phyloP scores from a whole-genome alignment of 2,888 invertebrate genomes.

The Tenthredo scrophulariae region DNA sequence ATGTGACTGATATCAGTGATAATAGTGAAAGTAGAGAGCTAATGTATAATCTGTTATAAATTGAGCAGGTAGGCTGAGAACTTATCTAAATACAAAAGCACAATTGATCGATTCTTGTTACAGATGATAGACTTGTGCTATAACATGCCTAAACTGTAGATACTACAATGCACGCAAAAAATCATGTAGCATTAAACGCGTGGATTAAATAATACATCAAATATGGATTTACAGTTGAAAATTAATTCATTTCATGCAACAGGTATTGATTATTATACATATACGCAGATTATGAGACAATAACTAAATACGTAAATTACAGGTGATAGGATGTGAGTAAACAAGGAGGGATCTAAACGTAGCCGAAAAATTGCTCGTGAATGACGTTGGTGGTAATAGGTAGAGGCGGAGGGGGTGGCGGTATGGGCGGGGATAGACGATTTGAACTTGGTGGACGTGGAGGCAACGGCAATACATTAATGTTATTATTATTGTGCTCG shows the following conservation, averaged over 20 bases:
- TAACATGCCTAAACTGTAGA: neutral
- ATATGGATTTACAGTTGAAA: neutral
- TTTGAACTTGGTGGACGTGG: conserved; percentile 78
- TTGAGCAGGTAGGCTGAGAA: conserved; percentile 5
- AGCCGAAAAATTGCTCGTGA: conserved; percentile 80
- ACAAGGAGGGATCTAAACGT: conserved; percentile 68
- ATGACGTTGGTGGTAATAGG: conserved; percentile 78
- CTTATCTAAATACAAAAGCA: neutral
- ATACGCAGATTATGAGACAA: conserved; percentile 25
- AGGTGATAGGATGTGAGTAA: conserved; percentile 21
- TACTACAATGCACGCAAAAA: neutral
- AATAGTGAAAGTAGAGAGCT: conserved; percentile 16
- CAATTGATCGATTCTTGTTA: neutral
- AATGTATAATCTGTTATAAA: conserved; percentile 14
- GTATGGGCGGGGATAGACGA: conserved; percentile 75
- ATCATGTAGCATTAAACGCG: conserved; percentile 4
- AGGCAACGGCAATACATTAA: conserved; percentile 63
- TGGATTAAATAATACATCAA: conserved; percentile 18
- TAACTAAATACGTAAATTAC: conserved; percentile 22
- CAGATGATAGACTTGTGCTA: neutral
- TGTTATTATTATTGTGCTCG: conserved; percentile 74
- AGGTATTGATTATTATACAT: conserved; percentile 28
- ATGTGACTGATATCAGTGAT: conserved; percentile 42
- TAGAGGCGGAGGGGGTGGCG: conserved; percentile 72
- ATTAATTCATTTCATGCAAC: conserved; percentile 33